Evolutionary conservation across 2,888 invertebrate genomes (phyloP).

Genomic region (Drosophila tanythrix): DNA sequence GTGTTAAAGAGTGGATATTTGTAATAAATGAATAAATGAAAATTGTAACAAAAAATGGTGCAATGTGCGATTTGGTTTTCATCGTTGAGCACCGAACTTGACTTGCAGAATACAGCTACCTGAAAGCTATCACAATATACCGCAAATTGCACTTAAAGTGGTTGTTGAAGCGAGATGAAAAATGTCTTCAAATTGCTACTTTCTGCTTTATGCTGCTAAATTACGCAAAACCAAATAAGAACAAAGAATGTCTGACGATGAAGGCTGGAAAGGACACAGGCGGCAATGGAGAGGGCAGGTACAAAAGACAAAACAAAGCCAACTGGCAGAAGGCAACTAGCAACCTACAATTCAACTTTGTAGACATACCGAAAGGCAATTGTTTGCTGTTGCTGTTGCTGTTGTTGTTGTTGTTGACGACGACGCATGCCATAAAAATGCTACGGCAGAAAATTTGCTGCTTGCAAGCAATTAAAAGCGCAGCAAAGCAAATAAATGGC

Average conservation of each 20-base stretch:
- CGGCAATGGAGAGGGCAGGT: slow-evolving; percentile 1
- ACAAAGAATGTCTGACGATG: slow-evolving; percentile 59
- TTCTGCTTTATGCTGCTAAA: slow-evolving; percentile 58
- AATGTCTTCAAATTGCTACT: slow-evolving; percentile 49
- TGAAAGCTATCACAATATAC: slow-evolving; percentile 39
- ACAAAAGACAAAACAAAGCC: slow-evolving; percentile 38
- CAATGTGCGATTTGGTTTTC: not conserved
- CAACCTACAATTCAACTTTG: slow-evolving; percentile 78
- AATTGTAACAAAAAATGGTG: not conserved
- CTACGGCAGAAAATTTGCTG: slow-evolving; percentile 43
- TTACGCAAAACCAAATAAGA: slow-evolving; percentile 67
- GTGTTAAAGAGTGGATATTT: not conserved
- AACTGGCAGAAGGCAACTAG: slow-evolving; percentile 54
- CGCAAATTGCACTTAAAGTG: slow-evolving; percentile 27
- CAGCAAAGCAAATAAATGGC: slow-evolving; percentile 71
- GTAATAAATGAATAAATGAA: not conserved
- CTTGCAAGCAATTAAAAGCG: slow-evolving; percentile 78
- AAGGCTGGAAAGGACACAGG: not conserved
- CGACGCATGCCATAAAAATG: slow-evolving; percentile 67
- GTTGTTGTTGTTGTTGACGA: slow-evolving; percentile 15
- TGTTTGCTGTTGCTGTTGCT: slow-evolving; percentile 21
- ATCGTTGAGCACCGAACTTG: not conserved
- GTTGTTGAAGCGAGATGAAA: slow-evolving; percentile 16
- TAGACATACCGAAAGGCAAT: slow-evolving; percentile 71
- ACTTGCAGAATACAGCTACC: slow-evolving; percentile 5